Percentiles rank a stretch among this genome's conserved stretches.
phyloP scores from a whole-genome alignment of 2,888 invertebrate species.

The Petrophora chlorosata region DNA sequence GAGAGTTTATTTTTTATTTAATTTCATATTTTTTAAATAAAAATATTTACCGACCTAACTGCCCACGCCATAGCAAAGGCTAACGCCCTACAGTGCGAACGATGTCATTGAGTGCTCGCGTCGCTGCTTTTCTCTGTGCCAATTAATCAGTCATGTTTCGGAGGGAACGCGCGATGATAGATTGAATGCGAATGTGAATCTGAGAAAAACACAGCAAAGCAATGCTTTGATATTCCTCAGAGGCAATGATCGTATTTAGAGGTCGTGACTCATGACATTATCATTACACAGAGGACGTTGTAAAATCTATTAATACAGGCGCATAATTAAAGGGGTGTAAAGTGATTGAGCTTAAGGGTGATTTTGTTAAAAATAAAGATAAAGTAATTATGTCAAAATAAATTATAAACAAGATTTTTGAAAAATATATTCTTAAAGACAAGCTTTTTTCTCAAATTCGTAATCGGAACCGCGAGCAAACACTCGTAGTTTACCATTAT shows the following conservation, averaged over 20 bases:
- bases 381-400: too few relatives aligned
- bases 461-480: too few relatives aligned
- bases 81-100: constrained; percentile 44
- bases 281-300: constrained; percentile 5
- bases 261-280: constrained; percentile 10
- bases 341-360: too few relatives aligned
- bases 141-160: constrained; percentile 42
- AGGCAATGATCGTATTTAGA: constrained; percentile 11
- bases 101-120: constrained; percentile 41
- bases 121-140: constrained; percentile 41
- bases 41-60: too few relatives aligned
- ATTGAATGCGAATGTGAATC: constrained; percentile 37
- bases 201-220: too few relatives aligned
- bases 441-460: too few relatives aligned
- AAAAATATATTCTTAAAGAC: too few relatives aligned
- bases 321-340: not conserved
- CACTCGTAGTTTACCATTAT: too few relatives aligned
- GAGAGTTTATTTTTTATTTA: too few relatives aligned
- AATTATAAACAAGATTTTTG: too few relatives aligned
- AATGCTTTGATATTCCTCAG: constrained; percentile 11
- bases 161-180: constrained; percentile 45
- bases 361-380: too few relatives aligned
- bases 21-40: too few relatives aligned
- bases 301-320: not conserved
- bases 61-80: constrained; percentile 30